Conservation (phyloP, 2,888 invertebrate genomes). For the Halictus quadricinctus region DNA sequence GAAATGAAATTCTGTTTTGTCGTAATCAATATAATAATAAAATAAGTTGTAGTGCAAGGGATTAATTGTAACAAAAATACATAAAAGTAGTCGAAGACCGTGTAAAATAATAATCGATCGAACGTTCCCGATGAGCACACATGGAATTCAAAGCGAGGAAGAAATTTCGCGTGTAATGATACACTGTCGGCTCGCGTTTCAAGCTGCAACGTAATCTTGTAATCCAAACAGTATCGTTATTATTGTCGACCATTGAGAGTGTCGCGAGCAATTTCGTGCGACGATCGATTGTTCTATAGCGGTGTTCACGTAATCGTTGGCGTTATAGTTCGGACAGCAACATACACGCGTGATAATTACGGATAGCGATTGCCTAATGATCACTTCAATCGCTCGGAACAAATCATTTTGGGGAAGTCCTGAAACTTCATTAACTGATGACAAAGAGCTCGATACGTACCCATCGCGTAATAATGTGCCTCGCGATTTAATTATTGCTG, state of each 20-base stretch:
- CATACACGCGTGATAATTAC: neutral
- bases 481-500: no score
- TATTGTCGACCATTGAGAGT: constrained; percentile 6
- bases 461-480: neutral
- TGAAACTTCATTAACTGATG: neutral
- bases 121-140: constrained; percentile 23
- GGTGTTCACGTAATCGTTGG: neutral
- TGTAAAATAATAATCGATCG: neutral
- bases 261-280: neutral
- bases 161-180: constrained; percentile 20
- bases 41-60: no score
- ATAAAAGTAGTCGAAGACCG: neutral
- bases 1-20: no score
- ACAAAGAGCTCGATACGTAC: neutral
- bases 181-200: constrained; percentile 19
- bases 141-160: neutral
- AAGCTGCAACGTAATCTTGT: constrained; percentile 17
- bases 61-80: neutral
- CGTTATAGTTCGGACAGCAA: neutral
- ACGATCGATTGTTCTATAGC: neutral
- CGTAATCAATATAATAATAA: no score
- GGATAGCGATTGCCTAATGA: neutral
- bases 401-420: neutral
- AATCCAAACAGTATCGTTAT: neutral
- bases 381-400: neutral